phyloP scores from a whole-genome alignment of 2,888 invertebrate genomes.

The Aphidoletes aphidimyza region DNA sequence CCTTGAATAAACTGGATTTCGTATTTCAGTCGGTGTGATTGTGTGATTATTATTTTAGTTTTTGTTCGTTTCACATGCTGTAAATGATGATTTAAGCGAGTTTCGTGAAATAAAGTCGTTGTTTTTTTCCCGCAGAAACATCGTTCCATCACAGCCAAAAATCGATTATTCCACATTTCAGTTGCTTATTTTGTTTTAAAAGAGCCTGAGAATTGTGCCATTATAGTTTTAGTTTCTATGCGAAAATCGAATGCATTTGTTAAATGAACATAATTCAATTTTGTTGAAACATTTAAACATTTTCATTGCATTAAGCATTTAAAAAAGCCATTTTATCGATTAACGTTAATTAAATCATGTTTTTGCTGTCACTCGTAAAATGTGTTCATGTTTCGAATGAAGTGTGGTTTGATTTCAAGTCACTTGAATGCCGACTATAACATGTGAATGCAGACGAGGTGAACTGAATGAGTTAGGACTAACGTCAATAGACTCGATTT shows the following conservation, averaged over 20 bases:
- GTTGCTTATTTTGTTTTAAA: background rate
- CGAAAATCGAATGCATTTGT: background rate
- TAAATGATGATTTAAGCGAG: no score
- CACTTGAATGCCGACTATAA: background rate
- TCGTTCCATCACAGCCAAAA: no score
- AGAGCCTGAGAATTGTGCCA: background rate
- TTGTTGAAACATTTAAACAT: no score
- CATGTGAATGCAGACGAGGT: no score
- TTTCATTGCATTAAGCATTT: background rate
- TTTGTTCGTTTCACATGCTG: background rate
- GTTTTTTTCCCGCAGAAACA: background rate
- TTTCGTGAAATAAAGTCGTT: background rate
- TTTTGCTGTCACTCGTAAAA: background rate
- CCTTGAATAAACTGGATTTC: constrained; percentile 50
- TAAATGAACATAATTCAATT: no score
- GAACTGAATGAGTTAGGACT: no score
- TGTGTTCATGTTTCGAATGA: background rate
- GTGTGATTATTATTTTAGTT: no score
- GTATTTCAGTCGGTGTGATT: background rate
- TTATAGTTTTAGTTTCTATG: background rate
- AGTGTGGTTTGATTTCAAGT: background rate
- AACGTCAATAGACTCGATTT: background rate
- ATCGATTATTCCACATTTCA: no score
- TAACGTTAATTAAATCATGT: background rate
- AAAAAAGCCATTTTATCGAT: background rate